Evolutionary conservation across 2,888 invertebrate species (phyloP), one percentile per base, ranked within the genome.

Genomic region (Zonitis immaculata): DNA sequence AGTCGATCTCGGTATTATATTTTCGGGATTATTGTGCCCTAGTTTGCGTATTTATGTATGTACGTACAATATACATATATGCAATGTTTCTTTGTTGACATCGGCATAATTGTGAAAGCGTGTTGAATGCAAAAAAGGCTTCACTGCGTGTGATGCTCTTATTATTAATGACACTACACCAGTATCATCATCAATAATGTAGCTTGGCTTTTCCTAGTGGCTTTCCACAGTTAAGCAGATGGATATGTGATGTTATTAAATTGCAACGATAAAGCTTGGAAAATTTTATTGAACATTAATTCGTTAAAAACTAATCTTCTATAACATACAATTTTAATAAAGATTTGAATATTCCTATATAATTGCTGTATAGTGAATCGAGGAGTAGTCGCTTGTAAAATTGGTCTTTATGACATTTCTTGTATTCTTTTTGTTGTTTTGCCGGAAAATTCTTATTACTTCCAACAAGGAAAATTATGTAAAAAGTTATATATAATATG

Each of bases 231-330:
- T 1, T 9, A 53, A 55, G 54, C 58, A 52, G 58, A 60, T 57
- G 55, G 58, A 61, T 55, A 57, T 60, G 57, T 56, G 54, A 46
- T 57, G 57, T 54, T 60, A 61, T 63, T 61, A 60, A 60, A 61
- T 63, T 63, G 60, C 35, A 16, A 18, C 32, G 2, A 32, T n/a
- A 47, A 28, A 47, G 54, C 49, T 54, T 49, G 49, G n/a, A n/a
- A 46, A 16, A 42, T 54, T 54, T 50, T 49, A 54, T 47, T 54
- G 49, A 49, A 45, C 6, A 32, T 14, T 32, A 32, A 32, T 14
- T 12, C 6, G 2, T 2, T 6, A 35, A 35, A 35, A 8, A 9
- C 16, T 8, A 9, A 5, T 22, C 22, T 22, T 22, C 22, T 22
- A 3, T 35, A 16, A 16, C 16, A 35, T 35, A 6, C 35, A 18